Evolutionary conservation across 2,888 invertebrate species (phyloP).

Genomic region (Melieria picta): DNA sequence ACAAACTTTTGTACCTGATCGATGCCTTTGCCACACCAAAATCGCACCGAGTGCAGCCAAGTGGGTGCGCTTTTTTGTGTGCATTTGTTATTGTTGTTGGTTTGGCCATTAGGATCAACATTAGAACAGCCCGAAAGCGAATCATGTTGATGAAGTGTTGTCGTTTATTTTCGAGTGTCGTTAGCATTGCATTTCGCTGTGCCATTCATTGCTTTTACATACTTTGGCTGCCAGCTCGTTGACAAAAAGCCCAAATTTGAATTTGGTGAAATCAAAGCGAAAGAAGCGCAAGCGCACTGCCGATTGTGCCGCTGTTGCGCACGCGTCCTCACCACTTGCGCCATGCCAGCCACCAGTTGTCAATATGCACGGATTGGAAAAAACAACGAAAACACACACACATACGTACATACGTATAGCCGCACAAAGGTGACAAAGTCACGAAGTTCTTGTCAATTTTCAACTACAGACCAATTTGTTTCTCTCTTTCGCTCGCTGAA

Average conservation of each 20-base stretch:
- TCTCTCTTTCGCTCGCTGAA: conserved; percentile 55
- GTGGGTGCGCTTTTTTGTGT: no score
- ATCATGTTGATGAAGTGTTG: conserved; percentile 34
- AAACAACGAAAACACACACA: no score
- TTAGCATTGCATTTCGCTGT: conserved; percentile 26
- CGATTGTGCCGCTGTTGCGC: conserved; percentile 20
- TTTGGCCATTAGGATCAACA: conserved; percentile 27
- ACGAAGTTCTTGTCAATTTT: conserved; percentile 67
- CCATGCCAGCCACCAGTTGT: neutral
- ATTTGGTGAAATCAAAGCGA: conserved; percentile 49
- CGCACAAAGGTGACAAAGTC: conserved; percentile 65
- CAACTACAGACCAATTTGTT: conserved; percentile 66
- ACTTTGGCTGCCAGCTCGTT: neutral
- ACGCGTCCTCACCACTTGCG: conserved; percentile 17
- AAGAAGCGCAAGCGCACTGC: conserved; percentile 41
- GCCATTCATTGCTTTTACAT: neutral
- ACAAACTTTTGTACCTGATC: conserved; percentile 40
- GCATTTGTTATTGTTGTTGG: conserved; percentile 1
- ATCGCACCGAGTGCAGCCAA: no score
- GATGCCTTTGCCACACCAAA: conserved; percentile 8
- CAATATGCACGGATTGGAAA: neutral
- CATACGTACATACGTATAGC: neutral
- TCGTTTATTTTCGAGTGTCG: conserved; percentile 29
- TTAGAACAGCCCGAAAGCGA: conserved; percentile 28
- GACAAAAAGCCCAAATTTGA: conserved; percentile 41